These are phyloP conservation scores for Cartodere bifasciata DNA, from an alignment of 2,888 invertebrate species.

Conservation along the genomic window DNA sequence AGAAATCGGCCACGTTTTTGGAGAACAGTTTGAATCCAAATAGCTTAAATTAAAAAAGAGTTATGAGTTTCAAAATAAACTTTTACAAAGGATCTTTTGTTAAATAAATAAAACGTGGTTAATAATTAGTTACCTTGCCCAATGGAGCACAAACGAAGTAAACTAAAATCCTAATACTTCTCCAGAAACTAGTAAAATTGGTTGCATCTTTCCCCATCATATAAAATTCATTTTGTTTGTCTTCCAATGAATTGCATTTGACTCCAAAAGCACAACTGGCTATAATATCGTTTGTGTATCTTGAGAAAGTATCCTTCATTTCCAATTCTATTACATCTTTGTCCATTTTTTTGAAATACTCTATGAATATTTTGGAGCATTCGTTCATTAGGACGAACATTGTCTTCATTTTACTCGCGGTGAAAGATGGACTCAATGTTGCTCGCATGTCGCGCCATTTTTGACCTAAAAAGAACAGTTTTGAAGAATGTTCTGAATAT, in stretches of 20 bases:
- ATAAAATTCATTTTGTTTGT: slow-evolving; percentile 43
- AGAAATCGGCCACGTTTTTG: slow-evolving; percentile 12
- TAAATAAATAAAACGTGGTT: too few species aligned
- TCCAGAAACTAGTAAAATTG: slow-evolving; percentile 10
- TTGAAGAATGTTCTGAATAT: too few species aligned
- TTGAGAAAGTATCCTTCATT: slow-evolving; percentile 33
- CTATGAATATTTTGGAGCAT: slow-evolving; percentile 17
- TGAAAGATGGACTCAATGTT: slow-evolving; percentile 32
- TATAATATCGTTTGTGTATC: slow-evolving; percentile 47
- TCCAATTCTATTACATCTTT: slow-evolving; percentile 17
- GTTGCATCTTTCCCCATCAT: slow-evolving; percentile 23
- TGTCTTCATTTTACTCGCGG: slow-evolving; percentile 29
- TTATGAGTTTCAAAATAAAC: too few species aligned
- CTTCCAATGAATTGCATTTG: slow-evolving; percentile 40
- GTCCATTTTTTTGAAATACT: slow-evolving; percentile 19
- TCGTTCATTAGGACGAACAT: slow-evolving; percentile 25
- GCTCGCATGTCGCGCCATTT: slow-evolving; percentile 32
- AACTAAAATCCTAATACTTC: slow-evolving; percentile 11
- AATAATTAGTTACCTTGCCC: too few species aligned
- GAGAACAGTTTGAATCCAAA: background rate
- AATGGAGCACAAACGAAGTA: too few species aligned
- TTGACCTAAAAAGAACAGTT: slow-evolving; percentile 16
- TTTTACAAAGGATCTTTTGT: too few species aligned
- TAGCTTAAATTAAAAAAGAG: background rate
- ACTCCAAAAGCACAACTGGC: slow-evolving; percentile 45